Conservation (phyloP, 2,888 invertebrate species). For the Leucophora obtusa region DNA sequence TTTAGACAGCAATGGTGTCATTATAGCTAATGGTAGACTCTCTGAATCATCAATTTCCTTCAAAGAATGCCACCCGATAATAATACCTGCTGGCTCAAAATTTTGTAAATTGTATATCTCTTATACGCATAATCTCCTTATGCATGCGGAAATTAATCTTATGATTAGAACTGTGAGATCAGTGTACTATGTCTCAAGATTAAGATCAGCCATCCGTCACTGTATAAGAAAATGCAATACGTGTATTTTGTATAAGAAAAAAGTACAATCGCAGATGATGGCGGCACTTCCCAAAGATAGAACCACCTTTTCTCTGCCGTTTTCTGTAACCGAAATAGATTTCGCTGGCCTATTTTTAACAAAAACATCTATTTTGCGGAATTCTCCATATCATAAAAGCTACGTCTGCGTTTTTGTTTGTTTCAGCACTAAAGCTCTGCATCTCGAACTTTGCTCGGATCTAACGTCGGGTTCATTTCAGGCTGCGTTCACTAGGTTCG, state of each 20-base stretch:
- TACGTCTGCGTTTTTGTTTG: constrained; percentile 49
- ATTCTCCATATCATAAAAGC: constrained; percentile 27
- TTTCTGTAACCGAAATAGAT: constrained; percentile 37
- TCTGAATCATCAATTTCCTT: no score
- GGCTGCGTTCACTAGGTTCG: constrained; percentile 47
- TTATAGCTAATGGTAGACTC: no score
- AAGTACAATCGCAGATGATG: constrained; percentile 43
- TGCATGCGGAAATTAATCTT: no score
- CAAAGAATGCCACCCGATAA: no score
- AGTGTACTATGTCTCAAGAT: no score
- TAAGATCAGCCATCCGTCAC: no score
- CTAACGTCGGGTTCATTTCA: constrained; percentile 33
- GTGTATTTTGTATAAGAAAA: constrained; percentile 41
- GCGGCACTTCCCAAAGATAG: constrained; percentile 47
- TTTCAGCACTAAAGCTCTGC: constrained; percentile 42
- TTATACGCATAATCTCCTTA: no score
- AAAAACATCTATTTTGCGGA: constrained; percentile 32
- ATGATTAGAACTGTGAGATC: no score
- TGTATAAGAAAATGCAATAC: no score
- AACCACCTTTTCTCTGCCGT: constrained; percentile 30
- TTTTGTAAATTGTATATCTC: no score
- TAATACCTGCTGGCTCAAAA: no score
- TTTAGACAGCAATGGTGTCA: no score
- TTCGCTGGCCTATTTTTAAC: constrained; percentile 56
- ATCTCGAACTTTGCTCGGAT: constrained; percentile 43